phyloP scores from a whole-genome alignment of 2,113 vertebrate genomes.

The Muscicapa adusta region DNA sequence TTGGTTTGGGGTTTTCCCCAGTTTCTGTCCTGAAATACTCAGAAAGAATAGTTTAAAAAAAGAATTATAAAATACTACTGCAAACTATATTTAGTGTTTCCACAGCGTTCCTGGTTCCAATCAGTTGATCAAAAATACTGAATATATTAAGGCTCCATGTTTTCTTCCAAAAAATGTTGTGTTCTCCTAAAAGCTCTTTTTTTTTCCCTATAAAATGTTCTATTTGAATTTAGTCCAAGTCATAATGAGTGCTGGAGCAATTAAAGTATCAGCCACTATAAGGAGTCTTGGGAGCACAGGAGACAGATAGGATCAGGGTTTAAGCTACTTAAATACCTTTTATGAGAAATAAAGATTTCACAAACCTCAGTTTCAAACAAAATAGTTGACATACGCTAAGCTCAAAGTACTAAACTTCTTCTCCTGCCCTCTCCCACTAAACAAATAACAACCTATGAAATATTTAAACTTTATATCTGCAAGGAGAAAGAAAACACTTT shows the following conservation, averaged over 20 bases:
- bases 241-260: conserved; percentile 29
- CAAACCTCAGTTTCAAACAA: not conserved
- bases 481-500: conserved; percentile 19
- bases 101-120: not conserved
- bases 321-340: conserved; percentile 46
- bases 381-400: conserved; percentile 29
- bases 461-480: conserved; percentile 27
- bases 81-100: not conserved
- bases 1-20: not conserved
- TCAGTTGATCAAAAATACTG: not conserved
- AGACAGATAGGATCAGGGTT: conserved; percentile 41
- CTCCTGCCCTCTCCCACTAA: not conserved
- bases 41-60: not conserved
- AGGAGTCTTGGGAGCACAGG: conserved; percentile 15
- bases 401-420: not conserved
- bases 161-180: not conserved
- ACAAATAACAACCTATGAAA: conserved; percentile 27
- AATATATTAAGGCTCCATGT: not conserved
- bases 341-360: conserved; percentile 33
- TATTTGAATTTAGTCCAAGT: conserved; percentile 29
- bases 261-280: conserved; percentile 31
- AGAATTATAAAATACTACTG: not conserved
- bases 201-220: not conserved
- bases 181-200: not conserved
- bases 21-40: not conserved